Base-by-base conservation (phyloP, 2,797 vertebrate genomes). In the Labeo calbasu region DNA sequence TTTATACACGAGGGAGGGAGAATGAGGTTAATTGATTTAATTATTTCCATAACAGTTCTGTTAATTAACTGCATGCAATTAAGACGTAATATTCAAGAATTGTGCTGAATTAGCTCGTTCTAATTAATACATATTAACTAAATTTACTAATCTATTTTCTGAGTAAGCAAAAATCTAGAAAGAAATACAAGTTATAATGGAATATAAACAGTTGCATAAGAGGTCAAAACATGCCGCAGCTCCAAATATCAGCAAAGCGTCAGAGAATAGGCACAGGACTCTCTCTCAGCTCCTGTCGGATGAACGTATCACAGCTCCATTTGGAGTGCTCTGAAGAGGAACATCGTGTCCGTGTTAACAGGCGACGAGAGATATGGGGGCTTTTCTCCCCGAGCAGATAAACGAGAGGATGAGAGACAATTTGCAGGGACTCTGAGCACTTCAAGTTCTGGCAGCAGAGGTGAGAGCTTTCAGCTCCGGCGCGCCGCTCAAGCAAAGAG, bases 341-440 rank as follows among this genome's bases (percentile, higher is more conserved):
- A 77, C 82, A 77, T 69, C 10, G 51, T 77, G 73, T 83, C 36
- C 63, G 73, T 83, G 72, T 70, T 69, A 77, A 83, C 81, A 83
- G 81, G n/a, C 50, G 61, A 77, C 17, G 17, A 79, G 53, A 73
- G 86, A 73, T 55, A 79, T 25, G 65, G 61, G 43, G 78, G 50
- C 69, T 80, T 81, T 81, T 68, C 59, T 77, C 57, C 69, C 73
- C 13, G 40, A 51, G 66, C 78, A 68, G 69, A 79, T 80, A 76
- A 57, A 65, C n/a, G 79, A 36, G 50, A 63, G 28, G 79, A 66
- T n/a, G 68, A 78, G 81, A 69, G 77, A 77, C 51, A 71, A 57
- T 85, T 84, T n/a, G 50, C 78, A 50, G 82, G 66, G 61, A 46
- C 77, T 72, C n/a, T 55, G 48, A 75, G 51, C 61, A 70, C 77